Evolutionary conservation across 2,113 vertebrate species (phyloP).

Genomic region (Phasianus colchicus): DNA sequence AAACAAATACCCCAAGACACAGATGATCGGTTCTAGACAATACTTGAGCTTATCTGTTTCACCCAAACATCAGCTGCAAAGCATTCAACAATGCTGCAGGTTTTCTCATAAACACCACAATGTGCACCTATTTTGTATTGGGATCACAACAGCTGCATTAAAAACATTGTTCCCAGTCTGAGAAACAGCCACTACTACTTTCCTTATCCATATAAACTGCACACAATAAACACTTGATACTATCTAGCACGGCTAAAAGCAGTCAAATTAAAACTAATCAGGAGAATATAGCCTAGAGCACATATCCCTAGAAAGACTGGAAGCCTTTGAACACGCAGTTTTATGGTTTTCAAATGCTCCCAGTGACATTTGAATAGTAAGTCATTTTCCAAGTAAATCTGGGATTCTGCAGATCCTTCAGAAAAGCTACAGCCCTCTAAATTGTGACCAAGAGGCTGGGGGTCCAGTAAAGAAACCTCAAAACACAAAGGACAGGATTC

Average conservation of each 20-base stretch:
- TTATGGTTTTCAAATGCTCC: background rate
- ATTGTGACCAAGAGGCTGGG: background rate
- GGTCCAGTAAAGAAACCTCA: background rate
- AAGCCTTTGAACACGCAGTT: background rate
- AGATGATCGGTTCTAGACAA: background rate
- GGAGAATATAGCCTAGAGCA: background rate
- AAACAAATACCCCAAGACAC: background rate
- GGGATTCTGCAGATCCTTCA: background rate
- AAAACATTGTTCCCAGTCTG: background rate
- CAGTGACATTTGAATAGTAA: background rate
- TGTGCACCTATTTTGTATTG: background rate
- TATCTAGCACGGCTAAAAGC: background rate
- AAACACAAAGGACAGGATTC: background rate
- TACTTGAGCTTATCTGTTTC: background rate
- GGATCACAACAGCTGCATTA: background rate
- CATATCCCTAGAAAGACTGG: background rate
- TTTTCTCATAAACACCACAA: background rate
- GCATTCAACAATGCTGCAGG: background rate
- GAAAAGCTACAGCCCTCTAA: background rate
- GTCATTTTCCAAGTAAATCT: background rate
- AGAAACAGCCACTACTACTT: background rate
- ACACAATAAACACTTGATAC: background rate
- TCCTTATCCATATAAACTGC: constrained; percentile 14
- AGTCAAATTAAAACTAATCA: constrained; percentile 17
- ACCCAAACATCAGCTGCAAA: constrained; percentile 27